Conservation (phyloP, 2,797 vertebrate species). For the Crenuchus spilurus region DNA sequence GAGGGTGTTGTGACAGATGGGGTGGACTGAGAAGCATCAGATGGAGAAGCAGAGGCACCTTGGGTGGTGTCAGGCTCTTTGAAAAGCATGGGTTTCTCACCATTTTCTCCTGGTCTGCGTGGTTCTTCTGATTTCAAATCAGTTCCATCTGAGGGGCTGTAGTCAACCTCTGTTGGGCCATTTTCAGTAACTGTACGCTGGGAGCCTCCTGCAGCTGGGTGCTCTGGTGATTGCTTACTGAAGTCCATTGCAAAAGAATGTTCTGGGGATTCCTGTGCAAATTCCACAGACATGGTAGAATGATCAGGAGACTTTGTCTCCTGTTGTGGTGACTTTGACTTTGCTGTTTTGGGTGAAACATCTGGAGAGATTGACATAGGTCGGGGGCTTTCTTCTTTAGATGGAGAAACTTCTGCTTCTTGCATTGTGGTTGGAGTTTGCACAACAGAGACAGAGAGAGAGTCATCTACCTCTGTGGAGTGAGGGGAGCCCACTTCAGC, state of each 20-base stretch:
- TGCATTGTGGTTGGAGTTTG: conserved; percentile 94
- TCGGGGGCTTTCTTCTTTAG: conserved; percentile 91
- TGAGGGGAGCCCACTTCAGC: conserved; percentile 96
- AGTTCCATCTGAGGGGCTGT: conserved; percentile 84
- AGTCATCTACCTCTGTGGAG: conserved; percentile 97
- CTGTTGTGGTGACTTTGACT: conserved; percentile 79
- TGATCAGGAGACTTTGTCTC: conserved; percentile 89
- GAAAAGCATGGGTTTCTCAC: conserved; percentile 81
- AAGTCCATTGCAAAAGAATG: conserved; percentile 94
- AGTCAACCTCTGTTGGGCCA: conserved; percentile 94
- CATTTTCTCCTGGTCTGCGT: conserved; percentile 63
- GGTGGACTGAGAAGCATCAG: conserved; percentile 90
- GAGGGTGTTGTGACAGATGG: conserved; percentile 91
- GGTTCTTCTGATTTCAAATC: conserved; percentile 74
- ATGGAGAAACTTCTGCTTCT: conserved; percentile 91
- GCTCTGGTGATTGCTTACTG: conserved; percentile 92
- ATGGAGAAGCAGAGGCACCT: conserved; percentile 87
- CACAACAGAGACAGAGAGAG: conserved; percentile 96
- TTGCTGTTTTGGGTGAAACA: conserved; percentile 88
- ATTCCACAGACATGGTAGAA: conserved; percentile 88
- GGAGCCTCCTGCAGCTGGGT: conserved; percentile 72
- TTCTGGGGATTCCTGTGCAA: conserved; percentile 90
- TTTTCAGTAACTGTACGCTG: conserved; percentile 87
- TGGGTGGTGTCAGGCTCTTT: conserved; percentile 84
- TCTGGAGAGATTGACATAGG: conserved; percentile 98